These are phyloP conservation scores for Lucilia cuprina DNA, from an alignment of 1,140 invertebrate species.

Conservation along the genomic window DNA sequence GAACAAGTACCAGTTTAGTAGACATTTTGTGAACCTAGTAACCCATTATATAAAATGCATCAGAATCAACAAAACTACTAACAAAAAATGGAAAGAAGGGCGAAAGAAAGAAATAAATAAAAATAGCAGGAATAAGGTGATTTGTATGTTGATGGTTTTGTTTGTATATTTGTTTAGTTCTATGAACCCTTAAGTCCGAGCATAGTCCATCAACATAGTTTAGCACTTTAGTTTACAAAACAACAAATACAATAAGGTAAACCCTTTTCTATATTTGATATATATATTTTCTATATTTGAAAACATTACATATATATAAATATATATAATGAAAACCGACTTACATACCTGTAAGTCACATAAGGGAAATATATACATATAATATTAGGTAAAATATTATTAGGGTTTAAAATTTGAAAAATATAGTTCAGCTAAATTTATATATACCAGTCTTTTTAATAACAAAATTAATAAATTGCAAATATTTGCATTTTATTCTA, in stretches of 20 bases:
- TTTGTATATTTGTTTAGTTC: slow-evolving; percentile 22
- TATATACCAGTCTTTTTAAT: too few species aligned
- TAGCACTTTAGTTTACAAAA: slow-evolving; percentile 54
- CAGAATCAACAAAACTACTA: slow-evolving; percentile 40
- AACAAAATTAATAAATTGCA: too few species aligned
- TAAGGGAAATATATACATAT: too few species aligned
- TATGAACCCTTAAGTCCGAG: slow-evolving; percentile 5
- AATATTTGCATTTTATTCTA: too few species aligned
- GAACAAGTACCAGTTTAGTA: neutral
- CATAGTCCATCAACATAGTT: slow-evolving; percentile 54
- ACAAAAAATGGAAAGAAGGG: slow-evolving; percentile 50
- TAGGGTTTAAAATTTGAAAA: too few species aligned
- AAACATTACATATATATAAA: neutral
- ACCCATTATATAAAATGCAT: slow-evolving; percentile 43
- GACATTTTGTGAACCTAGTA: slow-evolving; percentile 1
- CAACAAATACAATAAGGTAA: slow-evolving; percentile 40
- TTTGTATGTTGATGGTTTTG: slow-evolving; percentile 40
- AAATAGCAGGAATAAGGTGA: slow-evolving; percentile 23
- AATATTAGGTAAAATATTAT: too few species aligned
- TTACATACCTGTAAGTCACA: too few species aligned
- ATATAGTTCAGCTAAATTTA: too few species aligned
- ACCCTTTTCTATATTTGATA: neutral
- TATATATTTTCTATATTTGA: too few species aligned
- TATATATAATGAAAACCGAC: too few species aligned
- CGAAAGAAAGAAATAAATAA: slow-evolving; percentile 29